Evolutionary conservation across 2,797 vertebrate genomes (phyloP), one percentile per base, ranked within the genome.

Genomic region (Myripristis jacobus): DNA sequence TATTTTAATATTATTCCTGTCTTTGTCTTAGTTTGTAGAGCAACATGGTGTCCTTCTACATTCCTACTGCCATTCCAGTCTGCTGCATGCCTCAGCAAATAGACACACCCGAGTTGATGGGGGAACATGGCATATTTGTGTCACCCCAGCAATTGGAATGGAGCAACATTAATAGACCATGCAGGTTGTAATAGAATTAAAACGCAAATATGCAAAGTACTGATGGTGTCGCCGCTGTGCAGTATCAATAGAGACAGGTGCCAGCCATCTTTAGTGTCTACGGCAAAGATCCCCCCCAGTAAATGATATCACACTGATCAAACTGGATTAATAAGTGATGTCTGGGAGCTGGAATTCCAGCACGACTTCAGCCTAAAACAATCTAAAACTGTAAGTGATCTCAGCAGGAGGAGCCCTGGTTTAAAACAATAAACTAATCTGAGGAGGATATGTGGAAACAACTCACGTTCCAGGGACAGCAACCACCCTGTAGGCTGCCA

Each of bases 211-310:
- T 91, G 91, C 92, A 85, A 90, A 88, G 68, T 70, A 67, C 62
- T 56, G 27, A 62, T 78, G 72, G 81, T 75, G 77, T 78, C 55
- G 69, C 62, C 59, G 82, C 58, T 60, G 73, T 24, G 75, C 80
- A 56, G 71, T 75, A 87, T 87, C 48, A 68, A 64, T 65, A 51
- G 79, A 90, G 92, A 92, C 93, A 94, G 92, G 90, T 94, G 93
- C 90, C 92, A 92, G 83, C 83, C 84, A 77, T 94, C 90, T 92
- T 94, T 92, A 93, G 87, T 89, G 85, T 90, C 92, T 84, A 77
- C 62, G 66, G 80, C 90, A 90, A 89, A 88, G 83, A 86, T 86
- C 87, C 36, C 81, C 83, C 27, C 66, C 89, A 85, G 84, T 85
- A 88, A 88, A 90, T 91, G 83, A 87, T 85, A 89, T 94, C 90